phyloP scores from a whole-genome alignment of 2,888 invertebrate genomes.

The Drosophila greeni region DNA sequence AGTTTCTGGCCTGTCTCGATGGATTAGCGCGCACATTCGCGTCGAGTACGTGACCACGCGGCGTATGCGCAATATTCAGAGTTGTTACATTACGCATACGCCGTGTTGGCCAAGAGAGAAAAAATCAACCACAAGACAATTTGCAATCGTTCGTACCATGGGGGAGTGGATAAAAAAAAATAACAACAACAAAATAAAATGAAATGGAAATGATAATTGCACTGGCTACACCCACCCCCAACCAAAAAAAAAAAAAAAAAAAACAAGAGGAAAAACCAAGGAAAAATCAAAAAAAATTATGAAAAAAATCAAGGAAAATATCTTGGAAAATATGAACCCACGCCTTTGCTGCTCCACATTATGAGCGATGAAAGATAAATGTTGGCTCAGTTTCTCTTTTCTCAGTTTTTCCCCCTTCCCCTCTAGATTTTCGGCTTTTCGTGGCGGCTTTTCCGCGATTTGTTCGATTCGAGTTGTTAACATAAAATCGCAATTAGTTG shows the following conservation, averaged over 20 bases:
- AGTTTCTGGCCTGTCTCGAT: conserved; percentile 50
- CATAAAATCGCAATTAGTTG: conserved; percentile 74
- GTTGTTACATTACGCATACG: conserved; percentile 61
- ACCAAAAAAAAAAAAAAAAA: neutral
- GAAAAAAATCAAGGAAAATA: conserved; percentile 3
- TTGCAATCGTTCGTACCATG: conserved; percentile 10
- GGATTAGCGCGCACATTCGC: conserved; percentile 47
- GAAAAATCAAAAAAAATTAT: neutral
- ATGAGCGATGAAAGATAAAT: conserved; percentile 48
- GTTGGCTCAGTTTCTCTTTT: conserved; percentile 24
- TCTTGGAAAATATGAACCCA: too few species aligned
- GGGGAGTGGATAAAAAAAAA: neutral
- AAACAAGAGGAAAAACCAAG: too few species aligned
- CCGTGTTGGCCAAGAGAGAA: conserved; percentile 25
- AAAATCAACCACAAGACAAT: conserved; percentile 19
- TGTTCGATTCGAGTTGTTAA: conserved; percentile 68
- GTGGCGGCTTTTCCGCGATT: conserved; percentile 41
- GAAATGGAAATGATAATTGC: conserved; percentile 50
- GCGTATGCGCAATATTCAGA: conserved; percentile 61
- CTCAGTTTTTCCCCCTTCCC: conserved; percentile 5
- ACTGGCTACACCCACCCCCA: conserved; percentile 31
- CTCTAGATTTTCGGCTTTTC: conserved; percentile 16
- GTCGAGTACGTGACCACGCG: conserved; percentile 45
- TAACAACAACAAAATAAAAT: neutral
- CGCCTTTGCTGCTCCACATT: conserved; percentile 39